Evolutionary conservation across 2,113 vertebrate genomes (phyloP).

Genomic region (Rhinolophus sinicus): DNA sequence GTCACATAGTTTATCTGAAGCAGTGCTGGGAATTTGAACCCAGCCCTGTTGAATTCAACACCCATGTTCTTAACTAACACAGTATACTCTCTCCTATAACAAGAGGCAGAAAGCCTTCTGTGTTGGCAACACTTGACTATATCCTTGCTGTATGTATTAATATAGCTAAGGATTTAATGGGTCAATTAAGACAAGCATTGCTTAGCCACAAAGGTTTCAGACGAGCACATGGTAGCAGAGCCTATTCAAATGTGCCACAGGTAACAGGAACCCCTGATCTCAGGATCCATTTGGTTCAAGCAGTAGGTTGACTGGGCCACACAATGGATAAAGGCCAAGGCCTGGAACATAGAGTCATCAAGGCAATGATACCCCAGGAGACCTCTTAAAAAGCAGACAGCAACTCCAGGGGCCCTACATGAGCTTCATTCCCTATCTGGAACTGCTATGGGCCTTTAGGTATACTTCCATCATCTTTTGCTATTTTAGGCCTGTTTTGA

Average conservation of each 20-base stretch:
- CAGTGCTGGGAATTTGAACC: background rate
- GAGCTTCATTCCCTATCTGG: background rate
- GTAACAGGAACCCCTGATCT: background rate
- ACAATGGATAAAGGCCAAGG: background rate
- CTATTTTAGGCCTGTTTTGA: background rate
- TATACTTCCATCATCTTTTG: background rate
- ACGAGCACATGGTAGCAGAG: background rate
- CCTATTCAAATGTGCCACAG: background rate
- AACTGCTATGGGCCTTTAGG: background rate
- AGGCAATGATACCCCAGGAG: background rate
- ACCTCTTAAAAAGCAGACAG: background rate
- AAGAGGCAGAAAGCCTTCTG: background rate
- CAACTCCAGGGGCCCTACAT: background rate
- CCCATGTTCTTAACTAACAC: background rate
- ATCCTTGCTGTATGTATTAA: background rate
- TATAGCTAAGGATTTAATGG: background rate
- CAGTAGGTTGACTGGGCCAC: background rate
- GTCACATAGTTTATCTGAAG: background rate
- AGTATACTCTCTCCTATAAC: background rate
- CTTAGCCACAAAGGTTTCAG: background rate
- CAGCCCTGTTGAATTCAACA: background rate
- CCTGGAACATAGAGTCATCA: background rate
- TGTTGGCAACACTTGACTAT: background rate
- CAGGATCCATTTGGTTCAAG: background rate
- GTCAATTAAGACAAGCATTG: background rate